Evolutionary conservation across 2,888 invertebrate genomes (phyloP).

Genomic region (Exephanes ischioxanthus): DNA sequence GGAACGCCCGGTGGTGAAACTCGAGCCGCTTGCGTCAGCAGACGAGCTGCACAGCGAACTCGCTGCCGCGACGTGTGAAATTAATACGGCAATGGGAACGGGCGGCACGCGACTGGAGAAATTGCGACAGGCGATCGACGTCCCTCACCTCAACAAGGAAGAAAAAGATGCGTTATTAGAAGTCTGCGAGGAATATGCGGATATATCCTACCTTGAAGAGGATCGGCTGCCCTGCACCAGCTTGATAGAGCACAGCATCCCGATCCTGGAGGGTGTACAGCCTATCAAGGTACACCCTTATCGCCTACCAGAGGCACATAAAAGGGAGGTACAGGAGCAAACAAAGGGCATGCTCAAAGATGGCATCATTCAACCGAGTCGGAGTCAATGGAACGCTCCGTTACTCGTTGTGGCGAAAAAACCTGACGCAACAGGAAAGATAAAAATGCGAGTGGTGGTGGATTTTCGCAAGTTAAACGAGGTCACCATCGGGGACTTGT

Average conservation of each 20-base stretch:
- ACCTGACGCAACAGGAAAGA: slow-evolving; percentile 9
- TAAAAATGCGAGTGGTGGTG: slow-evolving; percentile 17
- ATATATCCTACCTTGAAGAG: neutral
- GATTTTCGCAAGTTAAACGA: neutral
- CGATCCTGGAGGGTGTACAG: too few species aligned
- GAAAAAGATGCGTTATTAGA: slow-evolving; percentile 6
- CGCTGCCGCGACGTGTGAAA: too few species aligned
- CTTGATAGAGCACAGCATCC: too few species aligned
- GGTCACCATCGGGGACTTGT: slow-evolving; percentile 15
- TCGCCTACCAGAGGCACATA: too few species aligned
- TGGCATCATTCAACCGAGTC: neutral
- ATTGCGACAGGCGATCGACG: too few species aligned
- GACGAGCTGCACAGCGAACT: too few species aligned
- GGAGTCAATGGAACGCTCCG: too few species aligned
- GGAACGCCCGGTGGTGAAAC: too few species aligned
- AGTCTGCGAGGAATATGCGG: neutral
- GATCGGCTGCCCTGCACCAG: neutral
- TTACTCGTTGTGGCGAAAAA: slow-evolving; percentile 38
- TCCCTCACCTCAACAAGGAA: neutral
- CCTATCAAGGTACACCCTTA: too few species aligned
- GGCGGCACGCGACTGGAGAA: too few species aligned
- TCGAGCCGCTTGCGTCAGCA: too few species aligned
- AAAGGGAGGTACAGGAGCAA: neutral
- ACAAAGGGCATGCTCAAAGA: slow-evolving; percentile 28
- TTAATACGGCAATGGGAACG: too few species aligned